phyloP scores from a whole-genome alignment of 2,113 vertebrate genomes.

The Macaca fascicularis region T2T-MFA8v1.1 NC_088381.1:136805001-136805500 shows the following conservation, averaged over 20 bases:
- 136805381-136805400: neutral
- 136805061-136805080: neutral
- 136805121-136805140: slow-evolving; percentile 97
- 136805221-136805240: neutral
- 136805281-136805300: neutral
- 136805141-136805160: slow-evolving; percentile 99
- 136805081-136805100: fast-evolving
- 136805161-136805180: slow-evolving; percentile 98
- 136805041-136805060: neutral
- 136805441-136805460: fast-evolving
- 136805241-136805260: neutral
- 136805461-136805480: neutral
- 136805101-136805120: slow-evolving; percentile 91
- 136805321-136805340: neutral
- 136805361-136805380: neutral
- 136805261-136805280: too few relatives aligned
- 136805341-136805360: neutral
- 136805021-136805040: neutral
- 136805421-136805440: neutral
- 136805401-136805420: neutral
- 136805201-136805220: neutral
- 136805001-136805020: neutral
- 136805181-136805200: slow-evolving; percentile 95
- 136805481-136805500: neutral
- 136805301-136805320: neutral